Base-by-base conservation (phyloP, 2,797 vertebrate species). In the Rallus crepitans region DNA sequence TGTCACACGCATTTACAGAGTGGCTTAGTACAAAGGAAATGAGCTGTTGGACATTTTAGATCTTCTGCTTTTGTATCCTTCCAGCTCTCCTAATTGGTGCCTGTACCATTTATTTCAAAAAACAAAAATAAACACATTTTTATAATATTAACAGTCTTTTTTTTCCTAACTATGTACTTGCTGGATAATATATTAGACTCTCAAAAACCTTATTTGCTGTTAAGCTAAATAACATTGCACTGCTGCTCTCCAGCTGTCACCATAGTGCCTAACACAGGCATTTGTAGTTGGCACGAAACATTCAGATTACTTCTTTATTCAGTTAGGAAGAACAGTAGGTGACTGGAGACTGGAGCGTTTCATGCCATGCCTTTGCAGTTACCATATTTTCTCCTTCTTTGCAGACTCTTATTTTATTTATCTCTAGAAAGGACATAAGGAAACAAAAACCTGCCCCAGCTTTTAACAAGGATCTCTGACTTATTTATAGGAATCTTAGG, bases 241-340 rank as follows among this genome's bases (percentile, higher is more conserved):
- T 91, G 89, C 52, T 91, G 89, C 52, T 87, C 35, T 73, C 81
- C 89, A 95, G 81, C 81, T 91, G 87, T 91, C 90, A 70, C 83
- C 89, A 85, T 16, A 80, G 82, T 56, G 81, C 89, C 52, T 61
- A 87, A 68, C 66, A 72, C 28, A 63, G 75, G 70, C 55, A 66
- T 82, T 77, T 91, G 75, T 15, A 79, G 39, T 28, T 65, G 82
- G 82, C 61, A 89, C 56, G 84, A 90, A 96, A 87, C 52, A 39
- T 59, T 48, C 57, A 60, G 31, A 89, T 47, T 18, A 60, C 30
- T 92, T 50, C 66, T 93, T 92, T 82, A 69, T 82, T 80, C 71
- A 80, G 71, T 59, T 83, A 93, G 55, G 56, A 91, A 78, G 39
- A 73, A 60, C 81, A 84, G 81, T 5, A 92, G 83, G 81, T 85